Conservation (phyloP, 2,888 invertebrate species). For the Ferdinandea cuprea region DNA sequence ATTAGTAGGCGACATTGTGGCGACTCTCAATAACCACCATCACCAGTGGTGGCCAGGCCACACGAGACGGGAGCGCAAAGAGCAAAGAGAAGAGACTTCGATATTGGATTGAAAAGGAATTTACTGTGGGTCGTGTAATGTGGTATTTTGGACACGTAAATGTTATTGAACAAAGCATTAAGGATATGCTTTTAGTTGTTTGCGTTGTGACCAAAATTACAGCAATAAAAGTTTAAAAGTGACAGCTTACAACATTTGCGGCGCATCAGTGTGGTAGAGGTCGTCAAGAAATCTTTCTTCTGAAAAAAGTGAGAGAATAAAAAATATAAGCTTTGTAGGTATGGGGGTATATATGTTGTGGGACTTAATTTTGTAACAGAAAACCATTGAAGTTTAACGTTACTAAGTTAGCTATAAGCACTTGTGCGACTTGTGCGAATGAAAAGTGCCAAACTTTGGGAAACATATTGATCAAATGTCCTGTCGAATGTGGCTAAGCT, state of each 20-base stretch:
- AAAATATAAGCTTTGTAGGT: not conserved
- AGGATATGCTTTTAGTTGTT: constrained; percentile 60
- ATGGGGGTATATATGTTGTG: not conserved
- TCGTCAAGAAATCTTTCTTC: constrained; percentile 14
- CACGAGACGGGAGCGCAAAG: not conserved
- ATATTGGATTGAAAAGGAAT: constrained; percentile 52
- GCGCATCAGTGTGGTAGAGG: constrained; percentile 10
- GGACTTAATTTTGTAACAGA: not conserved
- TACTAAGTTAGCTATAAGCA: not conserved
- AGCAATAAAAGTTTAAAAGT: constrained; percentile 66
- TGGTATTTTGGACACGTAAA: constrained; percentile 70
- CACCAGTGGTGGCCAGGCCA: too few species aligned
- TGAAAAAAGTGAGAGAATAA: constrained; percentile 20
- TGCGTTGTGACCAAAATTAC: constrained; percentile 54
- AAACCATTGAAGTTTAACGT: not conserved
- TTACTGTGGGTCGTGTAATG: constrained; percentile 54
- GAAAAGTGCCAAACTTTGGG: not conserved
- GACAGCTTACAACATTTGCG: constrained; percentile 49
- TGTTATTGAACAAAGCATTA: constrained; percentile 62
- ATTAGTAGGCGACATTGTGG: constrained; percentile 67
- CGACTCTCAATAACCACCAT: constrained; percentile 63
- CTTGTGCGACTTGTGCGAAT: not conserved
- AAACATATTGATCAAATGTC: not conserved
- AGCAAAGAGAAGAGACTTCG: constrained; percentile 7
- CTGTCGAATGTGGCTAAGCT: not conserved